Evolutionary conservation across 1,140 invertebrate genomes (phyloP).

Genomic region (Eriocheir sinensis): DNA sequence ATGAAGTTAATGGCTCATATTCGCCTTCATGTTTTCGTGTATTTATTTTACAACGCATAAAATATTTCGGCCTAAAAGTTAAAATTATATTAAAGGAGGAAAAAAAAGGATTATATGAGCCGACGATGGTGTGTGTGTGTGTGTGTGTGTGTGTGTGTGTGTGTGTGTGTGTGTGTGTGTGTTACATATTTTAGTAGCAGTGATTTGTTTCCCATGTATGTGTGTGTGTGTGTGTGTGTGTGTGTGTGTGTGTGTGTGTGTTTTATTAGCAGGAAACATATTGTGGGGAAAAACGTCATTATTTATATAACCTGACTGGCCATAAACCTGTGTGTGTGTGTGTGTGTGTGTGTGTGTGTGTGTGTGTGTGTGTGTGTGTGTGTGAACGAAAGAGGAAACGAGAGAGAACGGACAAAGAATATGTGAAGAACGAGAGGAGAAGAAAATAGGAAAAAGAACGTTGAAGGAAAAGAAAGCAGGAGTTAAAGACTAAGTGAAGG

Average conservation of each 20-base stretch:
- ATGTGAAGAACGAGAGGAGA: no score
- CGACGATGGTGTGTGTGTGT: not conserved
- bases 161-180: not conserved
- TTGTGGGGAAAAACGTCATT: no score
- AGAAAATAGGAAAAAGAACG: no score
- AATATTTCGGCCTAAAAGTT: not conserved
- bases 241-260: slow-evolving; percentile 41
- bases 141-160: not conserved
- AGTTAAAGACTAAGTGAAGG: no score
- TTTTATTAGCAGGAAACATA: not conserved
- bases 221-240: slow-evolving; percentile 33
- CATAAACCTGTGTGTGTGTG: no score
- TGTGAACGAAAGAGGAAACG: no score
- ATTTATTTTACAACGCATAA: not conserved
- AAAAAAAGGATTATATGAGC: not conserved
- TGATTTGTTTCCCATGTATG: not conserved
- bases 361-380: not conserved
- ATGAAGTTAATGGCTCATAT: not conserved
- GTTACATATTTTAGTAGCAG: not conserved
- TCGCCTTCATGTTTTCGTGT: not conserved
- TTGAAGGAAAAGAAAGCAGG: no score
- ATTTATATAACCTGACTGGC: no score
- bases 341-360: no score
- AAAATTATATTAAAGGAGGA: not conserved
- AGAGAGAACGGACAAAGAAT: no score